Conservation (phyloP, 2,888 invertebrate genomes). For the Ormyrus rosae region DNA sequence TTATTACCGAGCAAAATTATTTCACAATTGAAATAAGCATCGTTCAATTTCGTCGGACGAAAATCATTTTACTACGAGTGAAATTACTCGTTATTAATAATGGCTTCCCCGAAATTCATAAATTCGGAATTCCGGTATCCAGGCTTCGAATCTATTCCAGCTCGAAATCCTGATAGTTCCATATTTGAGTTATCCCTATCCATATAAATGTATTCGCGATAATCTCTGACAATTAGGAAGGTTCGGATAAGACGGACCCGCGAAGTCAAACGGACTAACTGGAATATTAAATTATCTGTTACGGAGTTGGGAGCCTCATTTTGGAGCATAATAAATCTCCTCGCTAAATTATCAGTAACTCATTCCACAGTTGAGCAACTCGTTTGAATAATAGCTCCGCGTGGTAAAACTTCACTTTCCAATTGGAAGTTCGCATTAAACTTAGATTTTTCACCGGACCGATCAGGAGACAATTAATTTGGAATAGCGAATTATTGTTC, state of each 20-base stretch:
- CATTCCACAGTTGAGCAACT: neutral
- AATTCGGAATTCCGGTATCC: neutral
- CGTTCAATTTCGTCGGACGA: too few species aligned
- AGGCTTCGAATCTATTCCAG: conserved; percentile 9
- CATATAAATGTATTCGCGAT: conserved; percentile 23
- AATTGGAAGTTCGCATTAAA: too few species aligned
- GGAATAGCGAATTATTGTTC: too few species aligned
- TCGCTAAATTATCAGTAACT: conserved; percentile 16
- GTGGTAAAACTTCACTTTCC: neutral
- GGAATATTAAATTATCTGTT: conserved; percentile 41
- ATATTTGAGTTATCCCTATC: conserved; percentile 29
- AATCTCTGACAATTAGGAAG: conserved; percentile 46
- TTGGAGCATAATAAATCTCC: conserved; percentile 27
- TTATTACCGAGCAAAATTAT: too few species aligned
- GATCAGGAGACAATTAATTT: too few species aligned
- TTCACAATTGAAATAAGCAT: too few species aligned
- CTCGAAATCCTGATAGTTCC: conserved; percentile 11
- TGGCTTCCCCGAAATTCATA: neutral
- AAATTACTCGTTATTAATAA: conserved; percentile 4
- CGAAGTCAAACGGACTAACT: conserved; percentile 20
- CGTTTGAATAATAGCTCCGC: conserved; percentile 9
- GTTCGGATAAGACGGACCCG: conserved; percentile 26
- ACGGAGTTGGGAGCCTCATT: neutral
- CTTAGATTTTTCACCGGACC: too few species aligned
- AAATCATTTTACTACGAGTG: neutral